Base-by-base conservation (phyloP, 1,140 invertebrate species). In the Atta texana region DNA sequence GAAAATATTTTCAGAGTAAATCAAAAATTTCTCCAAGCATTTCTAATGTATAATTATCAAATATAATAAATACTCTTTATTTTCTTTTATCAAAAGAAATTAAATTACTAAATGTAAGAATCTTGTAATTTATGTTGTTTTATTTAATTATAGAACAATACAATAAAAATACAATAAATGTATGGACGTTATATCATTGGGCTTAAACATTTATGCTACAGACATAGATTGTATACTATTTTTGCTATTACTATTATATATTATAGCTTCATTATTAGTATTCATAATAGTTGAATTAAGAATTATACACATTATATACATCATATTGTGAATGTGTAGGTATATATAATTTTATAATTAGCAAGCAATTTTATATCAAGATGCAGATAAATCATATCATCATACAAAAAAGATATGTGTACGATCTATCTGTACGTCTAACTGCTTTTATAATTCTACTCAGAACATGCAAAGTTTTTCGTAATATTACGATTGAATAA, bases 351-450 rank as follows among this genome's bases (percentile, higher is more conserved):
- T 64, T 66, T 39, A 21, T 28, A 85, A 34, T 88, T 61, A 53
- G 71, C 63, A 81, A 86, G 76, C 84, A 88, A 44, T 64, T 77
- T 66, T 51, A 63, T 63, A 24, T 74, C 76, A 88, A 89, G 76
- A 86, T 89, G 76, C 76, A 86, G 49, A 44, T 63, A 88, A 78
- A 31, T 59, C 34, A 34, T 34, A 59, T 86, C 75, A 51, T 75
- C 10, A 51, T 68, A 85, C 24, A 64, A 74, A 61, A 57, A 87
- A 78, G 63, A 49, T 28, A 57, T 51, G 55, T 24, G 24, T 24
- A 24, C 24, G 24, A 24, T 85, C 51, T 72, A 49, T 72, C 28
- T 74, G 63, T 61, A 61, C 21, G 66, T 81, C 87, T 72, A 69
- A 72, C 31, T 55, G 51, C 59, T 66, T 21, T 76, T 72, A 24